Evolutionary conservation across 1,140 invertebrate genomes (phyloP).

Genomic region (Aporrectodea caliginosa): DNA sequence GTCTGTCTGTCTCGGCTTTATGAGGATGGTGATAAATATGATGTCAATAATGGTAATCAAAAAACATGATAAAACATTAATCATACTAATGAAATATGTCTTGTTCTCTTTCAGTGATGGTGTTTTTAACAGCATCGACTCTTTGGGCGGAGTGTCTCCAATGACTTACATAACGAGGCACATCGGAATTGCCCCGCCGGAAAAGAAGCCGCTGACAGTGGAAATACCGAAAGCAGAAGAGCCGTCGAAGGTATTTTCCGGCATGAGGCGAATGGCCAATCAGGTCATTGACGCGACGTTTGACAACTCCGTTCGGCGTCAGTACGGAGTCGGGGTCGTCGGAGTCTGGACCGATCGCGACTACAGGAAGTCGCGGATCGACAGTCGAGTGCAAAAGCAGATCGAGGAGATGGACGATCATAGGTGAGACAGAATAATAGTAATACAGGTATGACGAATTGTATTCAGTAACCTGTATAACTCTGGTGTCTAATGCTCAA

Average conservation of each 20-base stretch:
- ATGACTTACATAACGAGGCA: background rate
- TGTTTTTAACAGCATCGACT: background rate
- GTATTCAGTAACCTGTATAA: too few species aligned
- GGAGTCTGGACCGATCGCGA: constrained; percentile 71
- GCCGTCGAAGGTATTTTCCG: background rate
- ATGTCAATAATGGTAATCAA: too few species aligned
- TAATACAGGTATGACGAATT: too few species aligned
- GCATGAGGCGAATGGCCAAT: background rate
- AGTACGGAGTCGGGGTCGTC: constrained; percentile 72
- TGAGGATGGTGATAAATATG: too few species aligned
- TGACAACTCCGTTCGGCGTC: constrained; percentile 17
- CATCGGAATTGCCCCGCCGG: background rate
- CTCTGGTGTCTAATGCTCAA: too few species aligned
- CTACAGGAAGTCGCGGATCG: constrained; percentile 51
- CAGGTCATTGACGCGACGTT: background rate
- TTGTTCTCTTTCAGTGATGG: background rate
- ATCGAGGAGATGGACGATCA: constrained; percentile 89
- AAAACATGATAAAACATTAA: too few species aligned
- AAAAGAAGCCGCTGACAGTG: background rate
- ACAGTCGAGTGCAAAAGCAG: constrained; percentile 70
- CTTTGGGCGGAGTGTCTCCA: background rate
- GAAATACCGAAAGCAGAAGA: background rate
- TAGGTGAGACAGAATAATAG: too few species aligned
- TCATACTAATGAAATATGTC: too few species aligned
- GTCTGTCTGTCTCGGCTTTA: too few species aligned